Conservation (phyloP, 2,888 invertebrate species). For the Microctonus brassicae region DNA sequence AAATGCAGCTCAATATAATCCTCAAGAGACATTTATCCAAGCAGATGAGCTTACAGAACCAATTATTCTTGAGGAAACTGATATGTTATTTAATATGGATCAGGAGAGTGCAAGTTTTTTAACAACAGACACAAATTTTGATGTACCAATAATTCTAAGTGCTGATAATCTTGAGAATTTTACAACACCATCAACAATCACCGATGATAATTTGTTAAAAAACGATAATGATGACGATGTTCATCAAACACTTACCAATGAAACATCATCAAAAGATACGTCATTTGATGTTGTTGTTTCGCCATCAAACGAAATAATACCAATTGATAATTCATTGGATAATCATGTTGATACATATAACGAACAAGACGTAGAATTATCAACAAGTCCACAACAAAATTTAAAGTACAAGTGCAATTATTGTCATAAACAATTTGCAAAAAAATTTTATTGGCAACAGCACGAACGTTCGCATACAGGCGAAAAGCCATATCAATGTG, state of each 20-base stretch:
- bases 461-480: constrained; percentile 78
- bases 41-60: constrained; percentile 60
- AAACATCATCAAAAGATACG: constrained; percentile 49
- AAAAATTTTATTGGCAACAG: constrained; percentile 76
- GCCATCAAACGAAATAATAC: constrained; percentile 41
- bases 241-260: constrained; percentile 44
- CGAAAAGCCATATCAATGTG: constrained; percentile 79
- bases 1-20: constrained; percentile 57
- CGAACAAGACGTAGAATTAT: constrained; percentile 40
- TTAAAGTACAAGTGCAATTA: constrained; percentile 71
- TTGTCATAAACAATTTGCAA: constrained; percentile 76
- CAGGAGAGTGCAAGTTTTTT: constrained; percentile 63
- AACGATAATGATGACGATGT: constrained; percentile 47
- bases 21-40: constrained; percentile 59
- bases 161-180: constrained; percentile 61
- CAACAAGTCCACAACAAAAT: constrained; percentile 55
- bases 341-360: constrained; percentile 44
- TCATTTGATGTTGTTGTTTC: constrained; percentile 40
- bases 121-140: constrained; percentile 62
- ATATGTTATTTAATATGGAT: constrained; percentile 67
- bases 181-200: constrained; percentile 51
- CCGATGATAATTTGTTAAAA: constrained; percentile 49
- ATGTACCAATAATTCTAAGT: constrained; percentile 64
- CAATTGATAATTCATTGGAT: constrained; percentile 42
- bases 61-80: constrained; percentile 66